phyloP scores from a whole-genome alignment of 1,140 invertebrate species.

The Cherax quadricarinatus region DNA sequence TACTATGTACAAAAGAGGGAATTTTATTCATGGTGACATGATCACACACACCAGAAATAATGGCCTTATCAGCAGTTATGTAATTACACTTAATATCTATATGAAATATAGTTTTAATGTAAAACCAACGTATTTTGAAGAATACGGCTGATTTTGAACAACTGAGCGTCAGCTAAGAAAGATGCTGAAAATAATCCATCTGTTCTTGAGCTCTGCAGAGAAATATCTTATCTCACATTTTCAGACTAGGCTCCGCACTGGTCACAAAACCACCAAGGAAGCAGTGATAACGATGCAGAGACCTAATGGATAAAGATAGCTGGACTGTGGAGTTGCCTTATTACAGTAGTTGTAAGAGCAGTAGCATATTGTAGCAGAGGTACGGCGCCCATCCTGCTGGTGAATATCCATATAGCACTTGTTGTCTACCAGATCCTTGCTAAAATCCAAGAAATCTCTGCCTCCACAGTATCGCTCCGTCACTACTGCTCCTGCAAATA shows the following conservation, averaged over 20 bases:
- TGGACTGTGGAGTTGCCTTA: background rate
- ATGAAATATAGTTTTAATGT: too few species aligned
- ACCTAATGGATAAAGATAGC: background rate
- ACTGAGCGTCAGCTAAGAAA: too few species aligned
- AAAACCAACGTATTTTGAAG: too few species aligned
- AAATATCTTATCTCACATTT: too few species aligned
- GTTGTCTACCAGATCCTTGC: constrained; percentile 5
- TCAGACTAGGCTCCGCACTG: background rate
- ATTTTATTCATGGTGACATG: too few species aligned
- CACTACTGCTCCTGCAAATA: constrained; percentile 11
- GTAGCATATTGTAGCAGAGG: constrained; percentile 16
- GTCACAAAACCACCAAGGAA: background rate
- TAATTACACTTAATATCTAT: too few species aligned
- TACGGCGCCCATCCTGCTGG: constrained; percentile 17
- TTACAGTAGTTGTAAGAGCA: constrained; percentile 23
- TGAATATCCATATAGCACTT: background rate
- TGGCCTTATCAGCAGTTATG: too few species aligned
- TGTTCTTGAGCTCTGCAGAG: too few species aligned
- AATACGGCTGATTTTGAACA: too few species aligned
- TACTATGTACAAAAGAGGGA: too few species aligned
- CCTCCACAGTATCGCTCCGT: constrained; percentile 32
- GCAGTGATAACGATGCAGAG: background rate
- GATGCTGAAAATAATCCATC: too few species aligned
- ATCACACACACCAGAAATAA: too few species aligned
- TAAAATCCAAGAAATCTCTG: constrained; percentile 1